phyloP scores from a whole-genome alignment of 2,888 invertebrate genomes.

The Autographa pulchrina region DNA sequence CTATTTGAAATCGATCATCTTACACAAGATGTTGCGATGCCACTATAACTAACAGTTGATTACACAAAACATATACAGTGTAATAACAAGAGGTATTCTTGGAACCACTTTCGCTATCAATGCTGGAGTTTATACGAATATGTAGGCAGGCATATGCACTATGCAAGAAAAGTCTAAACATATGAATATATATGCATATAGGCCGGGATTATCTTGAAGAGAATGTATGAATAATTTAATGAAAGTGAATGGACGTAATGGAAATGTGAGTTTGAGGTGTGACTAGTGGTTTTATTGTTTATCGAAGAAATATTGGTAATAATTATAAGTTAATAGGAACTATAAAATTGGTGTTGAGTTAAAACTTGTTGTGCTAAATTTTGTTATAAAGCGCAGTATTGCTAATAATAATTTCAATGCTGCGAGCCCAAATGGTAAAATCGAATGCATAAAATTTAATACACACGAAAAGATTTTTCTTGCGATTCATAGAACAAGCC shows the following conservation, averaged over 20 bases:
- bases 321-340: no score
- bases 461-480: no score
- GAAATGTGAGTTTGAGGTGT: not conserved
- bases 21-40: slow-evolving; percentile 33
- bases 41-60: not conserved
- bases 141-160: not conserved
- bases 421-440: no score
- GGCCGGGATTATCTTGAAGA: slow-evolving; percentile 1
- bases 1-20: slow-evolving; percentile 8
- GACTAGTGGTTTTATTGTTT: not conserved
- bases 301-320: not conserved
- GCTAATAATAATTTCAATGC: no score
- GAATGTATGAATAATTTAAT: slow-evolving; percentile 4
- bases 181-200: no score
- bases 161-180: no score
- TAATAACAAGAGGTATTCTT: not conserved
- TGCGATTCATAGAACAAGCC: no score
- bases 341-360: no score
- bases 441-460: no score
- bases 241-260: not conserved
- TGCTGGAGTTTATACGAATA: not conserved
- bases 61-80: not conserved
- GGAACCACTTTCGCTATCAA: not conserved
- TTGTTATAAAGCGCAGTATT: no score
- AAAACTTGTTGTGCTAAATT: no score